Evolutionary conservation across 2,113 vertebrate genomes (phyloP).

Genomic region (Scatophagus argus): DNA sequence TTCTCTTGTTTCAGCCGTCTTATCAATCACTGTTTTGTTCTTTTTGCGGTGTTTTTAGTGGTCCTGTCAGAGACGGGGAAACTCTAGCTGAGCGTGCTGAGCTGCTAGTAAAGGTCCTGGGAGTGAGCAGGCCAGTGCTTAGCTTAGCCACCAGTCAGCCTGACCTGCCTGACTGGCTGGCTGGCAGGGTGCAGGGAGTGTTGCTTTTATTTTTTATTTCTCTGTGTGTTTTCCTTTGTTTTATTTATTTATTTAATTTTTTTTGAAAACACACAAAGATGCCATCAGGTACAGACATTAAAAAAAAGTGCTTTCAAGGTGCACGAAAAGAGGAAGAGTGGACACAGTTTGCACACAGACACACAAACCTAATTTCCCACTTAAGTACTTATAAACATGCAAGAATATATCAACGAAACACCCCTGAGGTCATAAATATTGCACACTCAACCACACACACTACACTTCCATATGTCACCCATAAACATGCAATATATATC

Average conservation of each 20-base stretch:
- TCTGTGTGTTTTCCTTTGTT: background rate
- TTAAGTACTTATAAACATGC: slow-evolving; percentile 10
- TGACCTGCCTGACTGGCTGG: slow-evolving; percentile 44
- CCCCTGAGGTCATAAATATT: too few species aligned
- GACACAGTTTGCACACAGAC: background rate
- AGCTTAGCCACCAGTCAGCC: slow-evolving; percentile 58
- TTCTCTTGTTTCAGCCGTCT: slow-evolving; percentile 80
- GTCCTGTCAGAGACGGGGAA: slow-evolving; percentile 70
- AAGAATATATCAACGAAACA: slow-evolving; percentile 13
- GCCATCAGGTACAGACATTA: slow-evolving; percentile 20
- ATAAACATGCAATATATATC: slow-evolving; percentile 59
- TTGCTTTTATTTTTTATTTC: background rate
- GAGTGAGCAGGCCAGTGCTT: slow-evolving; percentile 59
- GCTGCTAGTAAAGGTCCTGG: slow-evolving; percentile 70
- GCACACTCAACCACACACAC: slow-evolving; percentile 18
- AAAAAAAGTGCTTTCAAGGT: slow-evolving; percentile 23
- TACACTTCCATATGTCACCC: slow-evolving; percentile 49
- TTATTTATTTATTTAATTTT: too few species aligned
- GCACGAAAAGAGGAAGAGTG: background rate
- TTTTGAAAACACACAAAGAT: slow-evolving; percentile 36
- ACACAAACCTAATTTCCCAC: background rate
- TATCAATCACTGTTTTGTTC: slow-evolving; percentile 85
- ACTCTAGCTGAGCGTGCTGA: slow-evolving; percentile 61
- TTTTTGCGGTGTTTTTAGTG: slow-evolving; percentile 76
- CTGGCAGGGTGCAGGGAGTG: slow-evolving; percentile 23